Conservation (phyloP, 2,888 invertebrate species). For the Metellina segmentata region DNA sequence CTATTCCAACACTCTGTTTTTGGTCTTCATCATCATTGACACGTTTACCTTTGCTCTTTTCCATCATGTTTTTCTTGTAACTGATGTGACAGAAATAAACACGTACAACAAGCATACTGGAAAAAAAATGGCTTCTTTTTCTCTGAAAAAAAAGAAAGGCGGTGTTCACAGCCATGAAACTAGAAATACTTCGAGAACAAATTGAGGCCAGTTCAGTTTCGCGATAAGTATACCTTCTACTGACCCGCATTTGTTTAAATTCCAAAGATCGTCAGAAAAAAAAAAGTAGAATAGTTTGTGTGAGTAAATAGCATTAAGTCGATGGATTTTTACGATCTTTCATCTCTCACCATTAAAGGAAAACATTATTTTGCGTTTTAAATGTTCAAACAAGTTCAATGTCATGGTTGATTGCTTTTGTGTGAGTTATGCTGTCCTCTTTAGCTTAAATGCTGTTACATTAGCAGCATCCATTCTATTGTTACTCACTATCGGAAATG, state of each 20-base stretch:
- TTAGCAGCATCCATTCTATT: background rate
- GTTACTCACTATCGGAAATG: background rate
- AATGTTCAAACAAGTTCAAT: conserved; percentile 18
- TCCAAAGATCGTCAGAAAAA: background rate
- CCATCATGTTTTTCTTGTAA: background rate
- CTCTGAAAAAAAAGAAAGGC: background rate
- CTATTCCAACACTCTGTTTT: too few relatives aligned
- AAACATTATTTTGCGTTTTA: background rate
- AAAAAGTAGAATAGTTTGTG: conserved; percentile 12
- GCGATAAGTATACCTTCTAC: conserved; percentile 10
- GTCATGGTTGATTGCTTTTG: conserved; percentile 23
- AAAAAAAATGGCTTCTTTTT: background rate
- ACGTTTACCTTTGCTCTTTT: background rate
- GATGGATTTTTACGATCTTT: background rate
- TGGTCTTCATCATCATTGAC: background rate
- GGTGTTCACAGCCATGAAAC: background rate
- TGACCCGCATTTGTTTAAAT: conserved; percentile 44
- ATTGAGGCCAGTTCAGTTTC: background rate
- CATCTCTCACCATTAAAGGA: background rate
- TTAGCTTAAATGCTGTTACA: background rate
- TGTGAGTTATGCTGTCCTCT: conserved; percentile 33
- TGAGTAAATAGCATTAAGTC: background rate
- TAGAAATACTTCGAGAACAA: background rate
- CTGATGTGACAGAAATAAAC: background rate
- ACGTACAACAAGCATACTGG: background rate